A percentile compares a stretch with the other conserved stretches of the same genome.
These are phyloP conservation scores for Eueides isabella DNA, from an alignment of 1,140 invertebrate species.

Conservation along the genomic window DNA sequence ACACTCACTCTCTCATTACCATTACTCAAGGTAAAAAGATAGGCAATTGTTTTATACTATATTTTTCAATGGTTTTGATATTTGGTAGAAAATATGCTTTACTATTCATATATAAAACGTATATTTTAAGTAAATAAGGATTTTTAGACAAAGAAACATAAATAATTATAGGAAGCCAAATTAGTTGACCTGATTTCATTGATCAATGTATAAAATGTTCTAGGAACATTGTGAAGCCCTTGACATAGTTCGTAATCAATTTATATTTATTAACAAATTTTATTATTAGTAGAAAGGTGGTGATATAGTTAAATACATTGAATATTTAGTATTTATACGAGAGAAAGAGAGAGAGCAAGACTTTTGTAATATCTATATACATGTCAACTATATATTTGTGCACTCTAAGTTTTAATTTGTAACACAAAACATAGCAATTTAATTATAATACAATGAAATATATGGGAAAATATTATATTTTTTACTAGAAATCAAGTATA, in stretches of 20 bases:
- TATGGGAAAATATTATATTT: neutral
- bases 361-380: neutral
- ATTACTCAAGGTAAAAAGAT: neutral
- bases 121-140: neutral
- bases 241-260: slow-evolving; percentile 16
- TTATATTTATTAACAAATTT: neutral
- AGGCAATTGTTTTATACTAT: neutral
- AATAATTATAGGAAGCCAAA: slow-evolving; percentile 11
- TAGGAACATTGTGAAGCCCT: neutral
- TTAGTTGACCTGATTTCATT: slow-evolving; percentile 20
- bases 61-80: neutral
- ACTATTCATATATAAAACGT: neutral
- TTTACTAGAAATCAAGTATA: neutral
- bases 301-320: neutral
- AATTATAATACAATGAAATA: neutral
- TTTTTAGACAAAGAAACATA: slow-evolving; percentile 16
- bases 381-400: neutral
- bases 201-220: neutral
- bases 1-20: slow-evolving; percentile 4
- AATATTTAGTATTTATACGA: neutral
- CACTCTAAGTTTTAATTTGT: neutral
- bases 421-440: neutral
- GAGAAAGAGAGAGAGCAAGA: no score
- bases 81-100: neutral
- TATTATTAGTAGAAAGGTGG: neutral